Base-by-base conservation (phyloP, 2,797 vertebrate species). In the Cryptoprocta ferox region DNA sequence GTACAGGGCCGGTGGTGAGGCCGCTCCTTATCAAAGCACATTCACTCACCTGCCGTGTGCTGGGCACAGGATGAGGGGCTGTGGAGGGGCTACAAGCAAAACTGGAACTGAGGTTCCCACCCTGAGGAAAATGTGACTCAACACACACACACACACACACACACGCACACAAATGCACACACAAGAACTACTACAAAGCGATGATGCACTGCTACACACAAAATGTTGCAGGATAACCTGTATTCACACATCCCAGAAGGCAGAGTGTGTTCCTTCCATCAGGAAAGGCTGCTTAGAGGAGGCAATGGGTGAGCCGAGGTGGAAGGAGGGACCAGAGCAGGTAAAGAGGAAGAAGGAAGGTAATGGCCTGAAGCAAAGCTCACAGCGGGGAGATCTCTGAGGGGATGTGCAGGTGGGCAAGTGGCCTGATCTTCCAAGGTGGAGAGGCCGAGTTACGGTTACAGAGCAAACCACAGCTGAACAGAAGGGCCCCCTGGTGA, bases 11-110 rank as follows among this genome's bases (percentile, higher is more conserved):
- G 96, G 97, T 61, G 1, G 65, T 86, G 95, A 96, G 80, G 94
- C 95, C 92, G 76, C 24, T 95, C 37, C 81, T 95, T 88, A 95
- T 88, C 96, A 89, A 94, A 97, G 87, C 63, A 53, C 85, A 94
- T 84, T 97, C 95, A 92, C 81, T 82, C 92, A 88, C 97, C 88
- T 83, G 95, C 65, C 63, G 95, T 61, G 79, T 79, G 56, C 86
- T 53, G 32, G 39, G 78, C 73, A 76, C 12, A 70, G 89, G 65
- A 70, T 32, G 2, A 3, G 48, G 66, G 76, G n/a, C 45, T 32
- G 28, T 26, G 45, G 70, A 87, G 68, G n/a, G 39, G 30, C 28
- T 92, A 73, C 32, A 73, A 83, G 89, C 24, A 63, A 93, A 89
- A 78, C 91, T 89, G 92, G 75, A 97, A 91, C 79, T n/a, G 32